Evolutionary conservation across 2,888 invertebrate species (phyloP).

Genomic region (Agonopterix arenella): DNA sequence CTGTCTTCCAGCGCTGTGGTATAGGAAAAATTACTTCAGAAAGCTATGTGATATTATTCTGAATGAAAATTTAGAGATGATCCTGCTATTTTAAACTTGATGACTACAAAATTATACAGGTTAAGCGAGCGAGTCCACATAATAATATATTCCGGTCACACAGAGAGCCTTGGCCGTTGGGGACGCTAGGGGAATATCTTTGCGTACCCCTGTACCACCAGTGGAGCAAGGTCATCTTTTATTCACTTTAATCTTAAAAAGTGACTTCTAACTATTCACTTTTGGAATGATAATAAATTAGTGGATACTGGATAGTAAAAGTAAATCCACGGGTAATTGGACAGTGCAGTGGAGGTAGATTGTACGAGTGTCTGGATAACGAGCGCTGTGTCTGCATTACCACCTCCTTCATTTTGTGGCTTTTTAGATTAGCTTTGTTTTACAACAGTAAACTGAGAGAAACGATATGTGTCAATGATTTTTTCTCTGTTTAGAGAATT

Average conservation of each 20-base stretch:
- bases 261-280: slow-evolving; percentile 40
- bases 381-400: no score
- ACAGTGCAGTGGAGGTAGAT: no score
- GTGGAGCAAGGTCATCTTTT: slow-evolving; percentile 31
- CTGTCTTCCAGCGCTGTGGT: no score
- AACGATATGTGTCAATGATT: no score
- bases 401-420: no score
- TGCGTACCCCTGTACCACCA: slow-evolving; percentile 13
- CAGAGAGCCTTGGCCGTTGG: slow-evolving; percentile 20
- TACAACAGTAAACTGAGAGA: no score
- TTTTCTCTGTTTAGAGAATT: no score
- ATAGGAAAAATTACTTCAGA: not conserved
- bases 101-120: slow-evolving; percentile 11
- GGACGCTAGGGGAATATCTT: slow-evolving; percentile 30
- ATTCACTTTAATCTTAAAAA: slow-evolving; percentile 36
- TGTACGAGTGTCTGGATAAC: no score
- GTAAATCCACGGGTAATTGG: slow-evolving; percentile 8
- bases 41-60: not conserved
- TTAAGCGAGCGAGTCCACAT: slow-evolving; percentile 5
- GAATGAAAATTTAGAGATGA: not conserved
- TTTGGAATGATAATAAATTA: slow-evolving; percentile 41
- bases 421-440: no score
- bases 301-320: slow-evolving; percentile 16
- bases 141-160: slow-evolving; percentile 29
- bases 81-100: not conserved